Base-by-base conservation (phyloP, 1,140 invertebrate species). In the Eubasilissa regina region DNA sequence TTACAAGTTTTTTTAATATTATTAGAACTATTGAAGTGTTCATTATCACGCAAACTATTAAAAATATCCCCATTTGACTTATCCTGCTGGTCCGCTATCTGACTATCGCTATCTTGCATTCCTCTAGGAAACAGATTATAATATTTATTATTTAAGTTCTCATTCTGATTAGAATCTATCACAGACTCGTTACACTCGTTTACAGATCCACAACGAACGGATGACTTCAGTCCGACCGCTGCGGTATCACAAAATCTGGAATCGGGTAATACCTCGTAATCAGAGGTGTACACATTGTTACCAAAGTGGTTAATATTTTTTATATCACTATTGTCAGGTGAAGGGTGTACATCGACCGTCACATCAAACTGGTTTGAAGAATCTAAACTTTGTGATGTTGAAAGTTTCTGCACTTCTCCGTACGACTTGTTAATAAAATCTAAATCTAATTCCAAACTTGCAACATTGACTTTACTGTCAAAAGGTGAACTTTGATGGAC, bases 161-260 rank as follows among this genome's bases (percentile, higher is more conserved):
- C 75, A 77, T 47, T 68, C 53, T 77, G 62, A 68, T 70, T 47
- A 77, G 75, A 56, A 68, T 77, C 75, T 77, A 77, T 77, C 75
- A 77, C 75, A 68, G 75, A 68, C 17, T 70, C 48, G 75, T 44
- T 77, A 44, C 47, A 77, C 35, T 68, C 75, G 17, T 55, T 43
- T 10, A 47, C 60, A 35, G 62, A 56, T 55, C 51, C 75, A 43
- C n/a, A 21, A 66, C 45, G 17, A 64, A 17, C 58, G 8, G 75
- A 43, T 1, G 51, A 15, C n/a, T 76, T 62, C 21, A 19, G 60
- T 64, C 19, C 15, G 43, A 12, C 17, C 47, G n/a, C 35, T 3
- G 10, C 56, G 3, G 19, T 75, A 70, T 70, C 17, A 70, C 66
- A 51, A 44, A 25, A 8, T 51, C 47, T 66, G 62, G 62, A 17